A percentile compares a stretch with the other conserved stretches of the same genome.
Conservation (phyloP, 2,797 vertebrate genomes). For the Chiloscyllium punctatum region DNA sequence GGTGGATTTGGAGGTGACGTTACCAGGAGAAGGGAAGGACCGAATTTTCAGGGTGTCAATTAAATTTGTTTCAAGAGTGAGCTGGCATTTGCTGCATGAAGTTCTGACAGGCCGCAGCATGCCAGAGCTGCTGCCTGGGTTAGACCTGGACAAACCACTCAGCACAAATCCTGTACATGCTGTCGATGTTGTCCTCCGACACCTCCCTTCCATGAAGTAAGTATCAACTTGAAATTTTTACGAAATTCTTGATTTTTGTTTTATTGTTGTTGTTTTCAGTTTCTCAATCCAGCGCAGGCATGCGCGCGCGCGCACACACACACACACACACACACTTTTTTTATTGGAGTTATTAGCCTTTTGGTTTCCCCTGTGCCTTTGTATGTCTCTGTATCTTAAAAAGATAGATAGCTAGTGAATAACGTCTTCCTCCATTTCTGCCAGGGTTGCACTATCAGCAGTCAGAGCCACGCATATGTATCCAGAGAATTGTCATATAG, state of each 20-base stretch:
- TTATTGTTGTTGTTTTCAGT: neutral
- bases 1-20: conserved; percentile 99
- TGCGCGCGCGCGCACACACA: too few relatives aligned
- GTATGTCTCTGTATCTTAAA: neutral
- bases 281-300: neutral
- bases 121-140: conserved; percentile 68
- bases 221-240: conserved; percentile 41
- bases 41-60: conserved; percentile 96
- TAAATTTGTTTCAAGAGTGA: conserved; percentile 96
- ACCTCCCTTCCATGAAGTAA: conserved; percentile 98
- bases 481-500: neutral
- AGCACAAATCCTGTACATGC: conserved; percentile 99
- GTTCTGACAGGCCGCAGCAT: conserved; percentile 92
- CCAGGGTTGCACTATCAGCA: neutral
- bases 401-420: neutral
- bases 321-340: neutral
- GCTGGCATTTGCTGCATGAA: conserved; percentile 98
- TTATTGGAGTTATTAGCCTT: neutral
- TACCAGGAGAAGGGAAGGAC: conserved; percentile 98
- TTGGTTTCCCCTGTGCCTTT: neutral
- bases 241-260: neutral
- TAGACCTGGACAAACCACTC: conserved; percentile 98
- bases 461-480: neutral
- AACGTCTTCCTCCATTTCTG: neutral
- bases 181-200: conserved; percentile 93